Base-by-base conservation (phyloP, 2,888 invertebrate species). In the Conchocele bisecta region DNA sequence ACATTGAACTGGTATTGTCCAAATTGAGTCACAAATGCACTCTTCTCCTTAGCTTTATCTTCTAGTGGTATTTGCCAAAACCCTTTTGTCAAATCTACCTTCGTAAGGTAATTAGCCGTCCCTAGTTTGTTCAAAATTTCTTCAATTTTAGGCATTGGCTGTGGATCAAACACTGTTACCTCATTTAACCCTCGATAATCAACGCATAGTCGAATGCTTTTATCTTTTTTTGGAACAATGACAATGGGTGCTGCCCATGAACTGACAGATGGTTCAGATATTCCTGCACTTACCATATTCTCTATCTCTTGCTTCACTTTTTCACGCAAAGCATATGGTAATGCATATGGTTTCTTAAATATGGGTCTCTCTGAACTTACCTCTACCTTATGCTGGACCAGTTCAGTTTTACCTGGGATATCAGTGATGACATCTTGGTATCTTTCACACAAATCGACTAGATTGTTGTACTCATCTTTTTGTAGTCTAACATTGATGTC, bases 71-170 rank as follows among this genome's bases (percentile, higher is more conserved):
- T 37, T 26, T 65, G 58, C 65, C 65, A 65, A 50, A 54, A 65
- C n/a, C 65, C 50, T 24, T 65, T 65, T 2, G 65, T 58, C 20
- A 65, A 22, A 24, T 65, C 65, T 7, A 65, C 13, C 39, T 58
- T 65, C 22, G 50, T 58, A 13, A 65, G 33, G 31, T 17, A 63
- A 26, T 42, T 26, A 7, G 54, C 26, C 15, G 17, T 50, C 13
- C 51, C 48, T 13, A 61, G n/a, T 20, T 61, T 50, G 17, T 37
- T 60, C 7, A 60, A 20, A 22, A 37, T 2, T n/a, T 60, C 50
- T n/a, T 61, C 51, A 15, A 61, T 11, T 33, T 33, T 51, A 33
- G 35, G 51, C 57, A 50, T 57, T 3, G 54, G 64, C 20, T 46
- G 24, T 1, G 65, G 31, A 24, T 65, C 65, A 65, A 65, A 65